phyloP scores from a whole-genome alignment of 2,113 vertebrate species.

The Odontophorus gujanensis region DNA sequence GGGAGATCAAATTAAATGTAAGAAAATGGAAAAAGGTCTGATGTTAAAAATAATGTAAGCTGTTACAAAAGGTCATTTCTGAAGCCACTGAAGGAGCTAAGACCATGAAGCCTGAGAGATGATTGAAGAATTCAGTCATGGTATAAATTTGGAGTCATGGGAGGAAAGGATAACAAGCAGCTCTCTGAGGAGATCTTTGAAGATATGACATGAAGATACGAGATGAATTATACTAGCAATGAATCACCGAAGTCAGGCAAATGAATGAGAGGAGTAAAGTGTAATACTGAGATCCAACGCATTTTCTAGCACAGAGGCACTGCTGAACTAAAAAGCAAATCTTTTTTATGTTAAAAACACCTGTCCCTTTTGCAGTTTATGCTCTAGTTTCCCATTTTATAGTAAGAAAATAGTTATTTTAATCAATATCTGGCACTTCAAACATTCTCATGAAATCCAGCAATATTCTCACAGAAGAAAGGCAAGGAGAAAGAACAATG shows the following conservation, averaged over 20 bases:
- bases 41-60: background rate
- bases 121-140: background rate
- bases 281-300: background rate
- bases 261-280: background rate
- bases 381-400: background rate
- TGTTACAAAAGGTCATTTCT: conserved; percentile 1
- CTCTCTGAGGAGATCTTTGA: background rate
- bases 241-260: background rate
- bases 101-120: background rate
- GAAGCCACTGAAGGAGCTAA: background rate
- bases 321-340: background rate
- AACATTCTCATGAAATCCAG: background rate
- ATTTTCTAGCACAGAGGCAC: background rate
- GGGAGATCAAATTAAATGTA: background rate
- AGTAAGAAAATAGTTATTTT: background rate
- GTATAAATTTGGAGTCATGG: background rate
- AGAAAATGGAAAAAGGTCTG: background rate
- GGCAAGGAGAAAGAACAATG: background rate
- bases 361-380: background rate
- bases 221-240: background rate
- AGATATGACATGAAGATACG: background rate
- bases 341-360: background rate
- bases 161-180: background rate
- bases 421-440: background rate
- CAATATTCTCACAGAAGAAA: background rate